Evolutionary conservation across 2,797 vertebrate species (phyloP).

Genomic region (Sebastes matsubarae): DNA sequence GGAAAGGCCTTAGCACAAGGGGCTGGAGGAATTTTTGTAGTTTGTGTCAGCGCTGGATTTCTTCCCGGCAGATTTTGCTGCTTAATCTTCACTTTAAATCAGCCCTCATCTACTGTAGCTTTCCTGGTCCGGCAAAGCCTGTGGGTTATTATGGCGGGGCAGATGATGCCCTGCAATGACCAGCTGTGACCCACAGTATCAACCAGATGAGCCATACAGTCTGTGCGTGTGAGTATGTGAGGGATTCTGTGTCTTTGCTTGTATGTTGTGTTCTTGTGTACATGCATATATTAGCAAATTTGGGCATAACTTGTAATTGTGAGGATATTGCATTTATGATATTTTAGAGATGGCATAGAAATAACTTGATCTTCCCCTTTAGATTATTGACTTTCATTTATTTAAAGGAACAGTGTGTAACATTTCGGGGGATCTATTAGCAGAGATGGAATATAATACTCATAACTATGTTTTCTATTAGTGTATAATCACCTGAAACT

Average conservation of each 20-base stretch:
- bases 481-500: too few relatives aligned
- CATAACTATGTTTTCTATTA: too few relatives aligned
- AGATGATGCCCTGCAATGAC: conserved; percentile 51
- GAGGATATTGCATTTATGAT: neutral
- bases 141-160: conserved; percentile 38
- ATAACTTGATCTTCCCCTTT: neutral
- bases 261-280: neutral
- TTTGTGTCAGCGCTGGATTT: conserved; percentile 61
- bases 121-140: conserved; percentile 61
- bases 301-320: neutral
- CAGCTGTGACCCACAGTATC: conserved; percentile 68
- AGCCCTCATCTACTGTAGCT: conserved; percentile 60
- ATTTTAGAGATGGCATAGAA: neutral
- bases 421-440: too few relatives aligned
- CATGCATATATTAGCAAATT: neutral
- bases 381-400: neutral
- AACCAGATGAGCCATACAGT: conserved; percentile 42
- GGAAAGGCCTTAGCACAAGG: conserved; percentile 30
- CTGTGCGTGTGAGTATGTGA: conserved; percentile 4
- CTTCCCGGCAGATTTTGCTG: conserved; percentile 71
- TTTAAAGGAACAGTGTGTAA: neutral
- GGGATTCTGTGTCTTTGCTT: neutral
- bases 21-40: conserved; percentile 31
- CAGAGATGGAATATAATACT: too few relatives aligned
- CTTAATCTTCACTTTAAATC: conserved; percentile 79